These are phyloP conservation scores for Virgularia gustaviana DNA, from an alignment of 92 coral and sea anemone genomes.

Conservation along the genomic window DNA sequence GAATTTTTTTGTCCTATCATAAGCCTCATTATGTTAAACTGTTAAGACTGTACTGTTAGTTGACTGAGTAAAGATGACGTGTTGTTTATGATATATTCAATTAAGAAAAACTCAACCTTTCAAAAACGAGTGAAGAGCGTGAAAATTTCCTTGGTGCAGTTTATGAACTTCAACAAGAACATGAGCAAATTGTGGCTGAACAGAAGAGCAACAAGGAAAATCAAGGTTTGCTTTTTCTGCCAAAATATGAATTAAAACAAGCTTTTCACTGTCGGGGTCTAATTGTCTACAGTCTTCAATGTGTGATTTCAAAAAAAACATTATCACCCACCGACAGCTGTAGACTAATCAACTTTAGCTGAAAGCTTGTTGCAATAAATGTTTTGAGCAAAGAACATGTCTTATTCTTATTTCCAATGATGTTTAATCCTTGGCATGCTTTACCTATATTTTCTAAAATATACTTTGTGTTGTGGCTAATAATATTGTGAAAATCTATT, in stretches of 20 bases:
- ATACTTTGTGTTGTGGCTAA: too few relatives aligned
- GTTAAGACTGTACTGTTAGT: neutral
- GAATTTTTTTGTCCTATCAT: neutral
- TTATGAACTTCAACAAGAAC: slow-evolving; percentile 19
- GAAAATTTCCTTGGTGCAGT: slow-evolving; percentile 22
- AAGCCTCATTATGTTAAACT: neutral
- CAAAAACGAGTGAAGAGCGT: slow-evolving; percentile 14
- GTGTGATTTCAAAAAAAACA: too few relatives aligned
- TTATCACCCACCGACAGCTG: neutral
- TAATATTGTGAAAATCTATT: neutral
- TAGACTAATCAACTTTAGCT: neutral
- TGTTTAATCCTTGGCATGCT: too few relatives aligned
- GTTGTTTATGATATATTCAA: neutral
- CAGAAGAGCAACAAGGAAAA: slow-evolving; percentile 72
- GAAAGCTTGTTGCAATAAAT: too few relatives aligned
- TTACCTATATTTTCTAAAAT: too few relatives aligned
- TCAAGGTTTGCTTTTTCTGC: slow-evolving; percentile 85
- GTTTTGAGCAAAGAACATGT: too few relatives aligned
- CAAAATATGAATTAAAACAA: too few relatives aligned
- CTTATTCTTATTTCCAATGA: too few relatives aligned
- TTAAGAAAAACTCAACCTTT: slow-evolving; percentile 20
- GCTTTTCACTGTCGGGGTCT: too few relatives aligned
- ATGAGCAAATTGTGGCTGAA: slow-evolving; percentile 71
- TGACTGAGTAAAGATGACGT: neutral
- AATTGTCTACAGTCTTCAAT: too few relatives aligned